Base-by-base conservation (phyloP, 2,888 invertebrate genomes). In the Fragum sueziense region DNA sequence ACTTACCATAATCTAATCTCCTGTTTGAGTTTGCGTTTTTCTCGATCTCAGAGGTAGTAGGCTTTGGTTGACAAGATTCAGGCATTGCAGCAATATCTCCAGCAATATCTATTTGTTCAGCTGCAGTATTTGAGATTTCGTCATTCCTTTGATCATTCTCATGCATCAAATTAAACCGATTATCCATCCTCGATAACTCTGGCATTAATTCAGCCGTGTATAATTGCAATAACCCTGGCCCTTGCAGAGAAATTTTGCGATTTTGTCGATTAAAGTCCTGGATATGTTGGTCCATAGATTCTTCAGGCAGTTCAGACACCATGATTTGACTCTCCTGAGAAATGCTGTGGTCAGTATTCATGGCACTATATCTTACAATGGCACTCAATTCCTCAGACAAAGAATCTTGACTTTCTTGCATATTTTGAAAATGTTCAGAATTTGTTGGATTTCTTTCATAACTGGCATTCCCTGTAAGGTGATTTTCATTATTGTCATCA, bases 181-280 rank as follows among this genome's bases (percentile, higher is more conserved):
- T 27, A 9, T 31, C 47, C 47, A 47, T 20, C n/a, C 17, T 47
- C 2, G 47, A 47, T 67, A 62, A 29, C 69, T 70, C 25, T 34
- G 70, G 33, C 57, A 33, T 54, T 7, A 33, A 29, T 34, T 70
- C 54, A 25, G 34, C 57, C 22, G 65, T 67, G 27, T 71, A 80
- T 27, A 80, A 72, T 65, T 79, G 79, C 69, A 82, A 71, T 54
- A 79, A 65, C 51, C 82, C 82, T 57, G 70, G 74, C 65, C 76
- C 76, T 37, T 37, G 20, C 41, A 25, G 0, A 34, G 41, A 65
- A 22, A 41, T 34, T 17, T n/a, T 14, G 11, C 9, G n/a, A 9
- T 29, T 29, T 20, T 34, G 11, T 17, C 57, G 33, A 29, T 62
- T 29, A 20, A 29, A 7, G 6, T 62, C 17, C 2, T 34, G n/a